Evolutionary conservation across 1,140 invertebrate genomes (phyloP), one percentile per base, ranked within the genome.

Genomic region (Callitettix versicolor): DNA sequence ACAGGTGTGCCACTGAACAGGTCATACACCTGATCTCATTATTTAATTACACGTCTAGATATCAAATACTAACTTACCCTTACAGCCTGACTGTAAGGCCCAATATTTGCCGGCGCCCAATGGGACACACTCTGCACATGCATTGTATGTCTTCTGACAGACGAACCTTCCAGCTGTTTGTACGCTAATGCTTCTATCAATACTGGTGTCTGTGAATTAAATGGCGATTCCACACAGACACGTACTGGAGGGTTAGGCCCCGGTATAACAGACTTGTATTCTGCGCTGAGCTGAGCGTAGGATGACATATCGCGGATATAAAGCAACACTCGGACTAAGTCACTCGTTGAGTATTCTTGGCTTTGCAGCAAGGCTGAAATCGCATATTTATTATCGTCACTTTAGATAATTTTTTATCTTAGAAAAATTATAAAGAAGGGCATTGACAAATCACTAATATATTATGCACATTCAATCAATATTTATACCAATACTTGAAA

Each of bases 41-140:
- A n/a, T n/a, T n/a, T n/a, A n/a, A n/a, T n/a, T n/a, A n/a, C n/a
- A n/a, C n/a, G n/a, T n/a, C n/a, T n/a, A n/a, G n/a, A n/a, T n/a
- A n/a, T n/a, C n/a, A n/a, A n/a, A n/a, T n/a, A n/a, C n/a, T n/a
- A n/a, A n/a, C 67, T 68, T 67, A 90, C 87, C 73, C 82, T 80
- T 55, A 88, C 78, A 21, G 87, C 88, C 75, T 97, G 93, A 67
- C 91, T 95, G 69, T 95, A 97, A 26, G 93, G 92, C 14, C 92
- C 92, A 61, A 97, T 95, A 67, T 93, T 95, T 40, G 91, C 90
- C 4, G 92, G 91, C 3, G 92, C 91, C 93, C 93, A 96, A 72
- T 95, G 90, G 20, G 91, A 95, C 55, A 95, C 83, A 47, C 90
- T 85, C 70, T 95, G 92, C 22, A 95, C 91, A 70, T 95, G 91